A percentile compares a stretch with the other conserved stretches of the same genome.
phyloP scores from a whole-genome alignment of 2,113 vertebrate species.

The rat (Rattus norvegicus) region GRCr8 NC_086033.1:71489001-71489500 shows the following conservation, averaged over 20 bases:
- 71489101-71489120: not conserved
- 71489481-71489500: not conserved
- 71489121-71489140: not conserved
- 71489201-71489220: not conserved
- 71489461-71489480: not conserved
- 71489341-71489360: not conserved
- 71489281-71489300: too few species aligned
- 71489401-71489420: not conserved
- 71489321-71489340: too few species aligned
- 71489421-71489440: not conserved
- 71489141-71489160: not conserved
- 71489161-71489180: not conserved
- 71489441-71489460: not conserved
- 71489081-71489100: not conserved
- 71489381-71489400: not conserved
- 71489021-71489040: not conserved
- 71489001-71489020: not conserved
- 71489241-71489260: not conserved
- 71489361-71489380: too few species aligned
- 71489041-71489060: rapidly evolving
- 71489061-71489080: not conserved
- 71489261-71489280: not conserved
- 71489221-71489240: not conserved
- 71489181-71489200: not conserved
- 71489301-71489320: too few species aligned